Percentiles rank a stretch among this genome's conserved stretches.
phyloP scores from a whole-genome alignment of 2,888 invertebrate species.

The Laothoe populi region DNA sequence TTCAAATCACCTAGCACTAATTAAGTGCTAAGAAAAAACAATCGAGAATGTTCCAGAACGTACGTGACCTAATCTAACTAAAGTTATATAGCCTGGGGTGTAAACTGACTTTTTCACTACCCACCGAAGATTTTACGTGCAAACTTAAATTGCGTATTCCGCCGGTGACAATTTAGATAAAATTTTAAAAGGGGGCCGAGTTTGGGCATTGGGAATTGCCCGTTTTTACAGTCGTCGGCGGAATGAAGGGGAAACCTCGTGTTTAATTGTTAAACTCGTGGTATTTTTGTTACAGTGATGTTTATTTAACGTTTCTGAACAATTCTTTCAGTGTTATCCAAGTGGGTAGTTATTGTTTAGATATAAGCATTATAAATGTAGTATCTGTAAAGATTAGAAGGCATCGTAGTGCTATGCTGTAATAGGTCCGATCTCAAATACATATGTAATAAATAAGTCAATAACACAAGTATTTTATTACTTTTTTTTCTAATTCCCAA shows the following conservation, averaged over 20 bases:
- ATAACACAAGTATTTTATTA: too few relatives aligned
- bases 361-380: too few relatives aligned
- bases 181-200: slow-evolving; percentile 40
- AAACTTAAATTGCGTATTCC: slow-evolving; percentile 75
- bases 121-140: slow-evolving; percentile 65
- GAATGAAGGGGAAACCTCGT: slow-evolving; percentile 21
- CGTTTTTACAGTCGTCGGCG: slow-evolving; percentile 24
- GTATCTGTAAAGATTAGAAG: too few relatives aligned
- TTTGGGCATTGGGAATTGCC: slow-evolving; percentile 24
- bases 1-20: slow-evolving; percentile 9
- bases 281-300: neutral
- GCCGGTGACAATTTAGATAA: slow-evolving; percentile 60
- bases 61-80: slow-evolving; percentile 69
- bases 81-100: slow-evolving; percentile 59
- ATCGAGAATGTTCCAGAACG: slow-evolving; percentile 30
- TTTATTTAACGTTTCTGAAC: slow-evolving; percentile 1
- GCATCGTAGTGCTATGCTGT: too few relatives aligned
- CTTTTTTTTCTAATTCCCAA: too few relatives aligned
- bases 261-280: slow-evolving; percentile 24
- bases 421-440: too few relatives aligned
- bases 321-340: neutral
- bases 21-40: slow-evolving; percentile 22
- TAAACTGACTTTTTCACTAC: slow-evolving; percentile 64
- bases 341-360: neutral
- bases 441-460: too few relatives aligned